These are phyloP conservation scores for Platerodrilus igneus DNA, from an alignment of 2,888 invertebrate species.

Conservation along the genomic window DNA sequence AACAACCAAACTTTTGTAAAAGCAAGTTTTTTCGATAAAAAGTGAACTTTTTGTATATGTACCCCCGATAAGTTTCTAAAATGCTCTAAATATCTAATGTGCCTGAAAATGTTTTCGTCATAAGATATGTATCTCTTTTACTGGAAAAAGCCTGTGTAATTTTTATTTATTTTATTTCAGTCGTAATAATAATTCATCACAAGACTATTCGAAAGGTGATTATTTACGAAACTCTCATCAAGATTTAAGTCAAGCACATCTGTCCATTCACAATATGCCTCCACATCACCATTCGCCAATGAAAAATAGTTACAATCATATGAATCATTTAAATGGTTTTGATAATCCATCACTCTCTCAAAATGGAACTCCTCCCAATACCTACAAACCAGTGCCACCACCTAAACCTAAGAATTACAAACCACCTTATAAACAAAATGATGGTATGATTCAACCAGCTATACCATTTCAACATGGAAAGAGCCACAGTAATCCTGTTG, in stretches of 20 bases:
- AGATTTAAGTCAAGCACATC: conserved; percentile 44
- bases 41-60: too few species aligned
- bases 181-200: conserved; percentile 35
- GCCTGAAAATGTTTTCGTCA: too few species aligned
- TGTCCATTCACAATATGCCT: conserved; percentile 42
- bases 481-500: conserved; percentile 48
- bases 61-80: too few species aligned
- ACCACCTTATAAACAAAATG: conserved; percentile 54
- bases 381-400: conserved; percentile 86
- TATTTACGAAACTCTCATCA: conserved; percentile 44
- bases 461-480: conserved; percentile 46
- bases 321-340: conserved; percentile 34
- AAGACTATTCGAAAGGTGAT: too few species aligned
- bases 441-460: conserved; percentile 38
- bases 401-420: conserved; percentile 91
- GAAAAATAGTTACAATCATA: conserved; percentile 30
- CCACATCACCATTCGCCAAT: conserved; percentile 41
- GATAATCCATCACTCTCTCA: conserved; percentile 42
- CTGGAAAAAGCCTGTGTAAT: too few species aligned
- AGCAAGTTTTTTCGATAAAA: too few species aligned
- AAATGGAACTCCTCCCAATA: conserved; percentile 35
- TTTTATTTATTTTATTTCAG: conserved; percentile 28
- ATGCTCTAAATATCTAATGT: too few species aligned
- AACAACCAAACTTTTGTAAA: too few species aligned
- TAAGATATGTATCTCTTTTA: too few species aligned